A percentile compares a stretch with the other conserved stretches of the same genome.
phyloP scores from a whole-genome alignment of 2,888 invertebrate genomes.

The Hesperia comma region DNA sequence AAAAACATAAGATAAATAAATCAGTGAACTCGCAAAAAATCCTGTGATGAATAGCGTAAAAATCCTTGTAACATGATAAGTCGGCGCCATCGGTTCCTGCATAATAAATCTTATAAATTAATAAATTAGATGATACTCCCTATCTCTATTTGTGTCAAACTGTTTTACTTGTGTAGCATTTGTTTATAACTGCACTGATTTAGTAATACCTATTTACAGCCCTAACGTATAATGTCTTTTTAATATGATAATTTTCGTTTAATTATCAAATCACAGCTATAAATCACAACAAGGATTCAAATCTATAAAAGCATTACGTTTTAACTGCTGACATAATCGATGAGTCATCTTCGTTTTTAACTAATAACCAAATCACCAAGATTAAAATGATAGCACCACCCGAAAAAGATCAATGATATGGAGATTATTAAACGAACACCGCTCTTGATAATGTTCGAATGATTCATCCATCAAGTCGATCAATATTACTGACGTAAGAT shows the following conservation, averaged over 20 bases:
- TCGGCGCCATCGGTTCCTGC: too few species aligned
- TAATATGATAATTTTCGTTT: not conserved
- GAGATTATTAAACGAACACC: slow-evolving; percentile 3
- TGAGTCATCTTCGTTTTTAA: slow-evolving; percentile 23
- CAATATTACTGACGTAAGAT: slow-evolving; percentile 3
- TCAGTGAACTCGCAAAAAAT: too few species aligned
- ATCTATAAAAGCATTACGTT: not conserved
- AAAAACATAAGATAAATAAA: too few species aligned
- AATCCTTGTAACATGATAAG: too few species aligned
- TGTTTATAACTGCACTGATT: too few species aligned
- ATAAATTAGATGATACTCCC: too few species aligned
- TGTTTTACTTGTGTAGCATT: too few species aligned
- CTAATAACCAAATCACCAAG: slow-evolving; percentile 8
- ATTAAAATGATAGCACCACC: slow-evolving; percentile 14
- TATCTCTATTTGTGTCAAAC: too few species aligned
- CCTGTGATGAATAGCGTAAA: too few species aligned
- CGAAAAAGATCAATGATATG: slow-evolving; percentile 13
- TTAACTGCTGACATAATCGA: slow-evolving; percentile 19
- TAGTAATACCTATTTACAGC: too few species aligned
- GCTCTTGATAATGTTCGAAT: not conserved
- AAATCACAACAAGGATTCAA: not conserved
- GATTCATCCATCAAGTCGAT: slow-evolving; percentile 9
- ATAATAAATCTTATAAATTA: too few species aligned
- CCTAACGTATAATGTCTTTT: not conserved
- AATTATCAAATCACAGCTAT: not conserved